phyloP scores from a whole-genome alignment of 2,113 vertebrate species.

The Synchiropus splendidus region DNA sequence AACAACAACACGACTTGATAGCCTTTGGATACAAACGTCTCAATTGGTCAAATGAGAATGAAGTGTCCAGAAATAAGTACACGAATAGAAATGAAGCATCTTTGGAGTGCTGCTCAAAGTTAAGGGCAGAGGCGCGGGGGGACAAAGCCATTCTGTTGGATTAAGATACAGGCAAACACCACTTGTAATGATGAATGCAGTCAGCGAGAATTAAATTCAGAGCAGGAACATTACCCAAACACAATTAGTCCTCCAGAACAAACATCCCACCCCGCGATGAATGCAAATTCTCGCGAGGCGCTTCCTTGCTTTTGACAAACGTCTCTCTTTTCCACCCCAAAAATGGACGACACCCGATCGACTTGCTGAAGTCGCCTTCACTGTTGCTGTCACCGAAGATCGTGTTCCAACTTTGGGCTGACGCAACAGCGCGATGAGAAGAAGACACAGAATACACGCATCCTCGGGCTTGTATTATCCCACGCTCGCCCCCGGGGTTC shows the following conservation, averaged over 20 bases:
- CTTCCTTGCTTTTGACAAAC: constrained; percentile 2
- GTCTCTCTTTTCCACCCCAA: no score
- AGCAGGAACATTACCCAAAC: constrained; percentile 64
- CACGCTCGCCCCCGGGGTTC: constrained; percentile 62
- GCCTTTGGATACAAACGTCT: no score
- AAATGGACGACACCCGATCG: no score
- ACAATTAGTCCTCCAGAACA: constrained; percentile 68
- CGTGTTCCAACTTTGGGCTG: constrained; percentile 32
- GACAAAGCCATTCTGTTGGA: constrained; percentile 17
- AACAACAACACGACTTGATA: no score
- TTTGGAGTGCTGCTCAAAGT: no score
- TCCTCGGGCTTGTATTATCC: constrained; percentile 61
- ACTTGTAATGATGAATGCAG: constrained; percentile 66
- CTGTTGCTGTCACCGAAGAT: constrained; percentile 21
- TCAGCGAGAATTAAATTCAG: constrained; percentile 62
- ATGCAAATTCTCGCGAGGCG: constrained; percentile 27
- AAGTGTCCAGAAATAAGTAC: no score
- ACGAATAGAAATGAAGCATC: no score
- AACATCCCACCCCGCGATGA: constrained; percentile 47
- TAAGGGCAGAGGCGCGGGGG: no score
- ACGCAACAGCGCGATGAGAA: constrained; percentile 28
- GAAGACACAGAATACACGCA: constrained; percentile 40
- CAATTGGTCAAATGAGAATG: no score
- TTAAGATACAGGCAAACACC: constrained; percentile 56
- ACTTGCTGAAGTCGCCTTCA: constrained; percentile 14